Conservation (phyloP, 2,797 vertebrate species). For the Dicrostonyx torquatus region DNA sequence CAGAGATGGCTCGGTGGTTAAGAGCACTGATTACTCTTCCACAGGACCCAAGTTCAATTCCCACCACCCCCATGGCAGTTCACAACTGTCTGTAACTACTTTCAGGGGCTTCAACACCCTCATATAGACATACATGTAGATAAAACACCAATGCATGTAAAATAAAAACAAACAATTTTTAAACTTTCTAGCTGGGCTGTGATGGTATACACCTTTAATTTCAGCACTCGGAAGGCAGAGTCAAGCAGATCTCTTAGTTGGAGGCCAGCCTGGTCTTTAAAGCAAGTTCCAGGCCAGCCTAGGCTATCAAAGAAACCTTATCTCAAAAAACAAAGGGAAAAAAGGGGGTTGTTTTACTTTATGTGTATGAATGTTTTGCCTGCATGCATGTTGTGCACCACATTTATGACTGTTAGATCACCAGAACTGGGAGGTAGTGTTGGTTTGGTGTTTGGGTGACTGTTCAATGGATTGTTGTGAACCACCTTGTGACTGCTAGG, state of each 20-base stretch:
- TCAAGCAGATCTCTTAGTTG: neutral
- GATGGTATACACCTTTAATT: neutral
- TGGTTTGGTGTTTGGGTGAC: neutral
- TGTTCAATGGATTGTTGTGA: neutral
- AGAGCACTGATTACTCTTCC: neutral
- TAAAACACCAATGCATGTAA: neutral
- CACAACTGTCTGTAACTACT: neutral
- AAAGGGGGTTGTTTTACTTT: neutral
- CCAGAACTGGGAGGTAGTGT: neutral
- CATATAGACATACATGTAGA: neutral
- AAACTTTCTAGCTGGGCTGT: neutral
- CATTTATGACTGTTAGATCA: neutral
- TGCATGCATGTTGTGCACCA: neutral
- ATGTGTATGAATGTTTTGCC: neutral
- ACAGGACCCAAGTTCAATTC: neutral
- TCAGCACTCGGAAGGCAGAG: neutral
- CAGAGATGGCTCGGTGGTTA: neutral
- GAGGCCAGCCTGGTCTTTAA: neutral
- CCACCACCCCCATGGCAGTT: neutral
- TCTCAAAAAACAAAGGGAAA: neutral
- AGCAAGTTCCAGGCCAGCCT: neutral
- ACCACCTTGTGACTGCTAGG: neutral
- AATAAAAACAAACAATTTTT: neutral
- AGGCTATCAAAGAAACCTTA: neutral
- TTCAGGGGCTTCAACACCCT: neutral